Evolutionary conservation across 2,888 invertebrate species (phyloP).

Genomic region (Incurvaria masculella): DNA sequence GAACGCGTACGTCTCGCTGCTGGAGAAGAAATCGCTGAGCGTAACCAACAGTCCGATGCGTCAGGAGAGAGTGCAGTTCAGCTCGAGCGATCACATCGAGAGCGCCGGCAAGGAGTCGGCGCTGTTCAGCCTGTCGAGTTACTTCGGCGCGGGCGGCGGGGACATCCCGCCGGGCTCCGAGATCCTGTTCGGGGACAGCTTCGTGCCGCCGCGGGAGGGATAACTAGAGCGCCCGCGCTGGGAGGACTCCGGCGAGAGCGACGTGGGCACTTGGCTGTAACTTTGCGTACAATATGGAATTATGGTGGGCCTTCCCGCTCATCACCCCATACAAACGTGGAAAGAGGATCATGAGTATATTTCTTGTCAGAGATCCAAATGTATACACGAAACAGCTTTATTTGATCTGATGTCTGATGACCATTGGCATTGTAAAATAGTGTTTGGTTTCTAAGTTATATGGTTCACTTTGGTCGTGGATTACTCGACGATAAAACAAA

Average conservation of each 20-base stretch:
- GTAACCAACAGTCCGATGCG: slow-evolving; percentile 44
- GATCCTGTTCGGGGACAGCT: slow-evolving; percentile 52
- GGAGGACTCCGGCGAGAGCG: slow-evolving; percentile 19
- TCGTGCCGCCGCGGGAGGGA: slow-evolving; percentile 41
- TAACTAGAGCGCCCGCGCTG: slow-evolving; percentile 23
- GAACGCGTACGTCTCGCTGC: slow-evolving; percentile 21
- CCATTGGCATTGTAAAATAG: too few relatives aligned
- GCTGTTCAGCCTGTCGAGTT: slow-evolving; percentile 62
- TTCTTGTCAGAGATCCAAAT: too few relatives aligned
- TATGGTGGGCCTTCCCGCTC: too few relatives aligned
- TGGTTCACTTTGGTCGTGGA: too few relatives aligned
- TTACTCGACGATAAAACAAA: too few relatives aligned
- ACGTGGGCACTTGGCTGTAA: slow-evolving; percentile 41
- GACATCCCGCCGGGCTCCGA: slow-evolving; percentile 60
- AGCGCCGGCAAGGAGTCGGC: slow-evolving; percentile 29
- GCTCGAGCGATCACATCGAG: slow-evolving; percentile 37
- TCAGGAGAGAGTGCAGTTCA: slow-evolving; percentile 39
- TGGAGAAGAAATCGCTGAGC: slow-evolving; percentile 38
- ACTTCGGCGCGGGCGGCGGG: slow-evolving; percentile 56
- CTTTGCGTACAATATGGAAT: too few relatives aligned
- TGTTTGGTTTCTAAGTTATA: too few relatives aligned
- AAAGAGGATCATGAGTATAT: too few relatives aligned
- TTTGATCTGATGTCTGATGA: too few relatives aligned
- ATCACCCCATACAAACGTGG: too few relatives aligned
- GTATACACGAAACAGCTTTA: too few relatives aligned